These are phyloP conservation scores for Sylvia atricapilla DNA, from an alignment of 2,113 vertebrate genomes.

Conservation along the genomic window DNA sequence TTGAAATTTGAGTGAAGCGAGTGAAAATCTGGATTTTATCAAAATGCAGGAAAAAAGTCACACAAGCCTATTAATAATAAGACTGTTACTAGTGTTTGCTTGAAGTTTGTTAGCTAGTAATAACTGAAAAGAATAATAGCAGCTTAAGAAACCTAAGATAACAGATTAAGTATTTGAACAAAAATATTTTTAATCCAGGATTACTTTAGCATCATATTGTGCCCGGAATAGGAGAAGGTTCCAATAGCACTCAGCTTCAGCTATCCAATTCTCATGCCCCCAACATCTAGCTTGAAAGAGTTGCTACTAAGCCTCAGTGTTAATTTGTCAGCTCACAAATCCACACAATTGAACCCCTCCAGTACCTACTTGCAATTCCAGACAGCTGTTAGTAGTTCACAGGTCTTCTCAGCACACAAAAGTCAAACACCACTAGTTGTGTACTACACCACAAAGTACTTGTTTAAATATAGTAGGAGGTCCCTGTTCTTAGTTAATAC, in stretches of 20 bases:
- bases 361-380: background rate
- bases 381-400: background rate
- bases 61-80: background rate
- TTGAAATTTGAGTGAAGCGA: background rate
- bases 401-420: background rate
- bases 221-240: background rate
- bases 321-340: background rate
- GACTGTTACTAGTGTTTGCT: background rate
- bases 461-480: background rate
- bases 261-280: background rate
- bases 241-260: background rate
- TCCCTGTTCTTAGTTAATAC: background rate
- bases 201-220: background rate
- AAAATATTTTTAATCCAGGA: background rate
- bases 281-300: background rate
- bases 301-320: background rate
- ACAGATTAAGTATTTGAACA: background rate
- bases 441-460: background rate
- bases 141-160: background rate
- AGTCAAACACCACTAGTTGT: background rate
- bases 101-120: background rate
- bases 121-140: background rate
- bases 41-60: background rate
- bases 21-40: background rate
- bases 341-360: background rate